These are phyloP conservation scores for Listronotus oregonensis DNA, from an alignment of 1,140 invertebrate genomes.

Conservation along the genomic window DNA sequence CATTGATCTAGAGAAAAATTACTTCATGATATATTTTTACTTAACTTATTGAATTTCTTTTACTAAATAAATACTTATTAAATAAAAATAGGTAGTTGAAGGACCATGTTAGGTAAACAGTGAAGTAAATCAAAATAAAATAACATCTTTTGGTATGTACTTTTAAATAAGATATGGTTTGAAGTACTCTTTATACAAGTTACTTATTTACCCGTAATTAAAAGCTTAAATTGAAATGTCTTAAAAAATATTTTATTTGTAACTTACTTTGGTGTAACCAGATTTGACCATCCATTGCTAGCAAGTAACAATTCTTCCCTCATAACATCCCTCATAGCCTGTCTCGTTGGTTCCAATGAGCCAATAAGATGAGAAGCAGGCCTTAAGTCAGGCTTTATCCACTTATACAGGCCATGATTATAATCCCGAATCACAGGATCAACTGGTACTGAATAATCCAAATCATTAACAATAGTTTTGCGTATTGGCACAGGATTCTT, in stretches of 20 bases:
- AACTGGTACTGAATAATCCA: constrained; percentile 28
- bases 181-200: too few species aligned
- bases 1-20: constrained; percentile 25
- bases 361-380: constrained; percentile 43
- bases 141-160: too few species aligned
- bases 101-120: too few species aligned
- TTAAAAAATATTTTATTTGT: too few species aligned
- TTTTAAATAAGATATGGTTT: too few species aligned
- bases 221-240: too few species aligned
- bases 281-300: constrained; percentile 31
- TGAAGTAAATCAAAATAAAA: too few species aligned
- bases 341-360: constrained; percentile 39
- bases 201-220: too few species aligned
- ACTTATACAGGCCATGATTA: constrained; percentile 42
- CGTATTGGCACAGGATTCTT: constrained; percentile 29
- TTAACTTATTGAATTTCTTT: too few species aligned
- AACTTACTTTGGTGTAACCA: constrained; percentile 38
- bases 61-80: too few species aligned
- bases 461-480: constrained; percentile 47
- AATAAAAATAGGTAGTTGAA: too few species aligned
- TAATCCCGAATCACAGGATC: constrained; percentile 22
- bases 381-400: constrained; percentile 41
- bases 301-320: constrained; percentile 36
- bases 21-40: background rate
- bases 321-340: constrained; percentile 39